Conservation (phyloP, 1,140 invertebrate genomes). For the Oryzaephilus surinamensis region DNA sequence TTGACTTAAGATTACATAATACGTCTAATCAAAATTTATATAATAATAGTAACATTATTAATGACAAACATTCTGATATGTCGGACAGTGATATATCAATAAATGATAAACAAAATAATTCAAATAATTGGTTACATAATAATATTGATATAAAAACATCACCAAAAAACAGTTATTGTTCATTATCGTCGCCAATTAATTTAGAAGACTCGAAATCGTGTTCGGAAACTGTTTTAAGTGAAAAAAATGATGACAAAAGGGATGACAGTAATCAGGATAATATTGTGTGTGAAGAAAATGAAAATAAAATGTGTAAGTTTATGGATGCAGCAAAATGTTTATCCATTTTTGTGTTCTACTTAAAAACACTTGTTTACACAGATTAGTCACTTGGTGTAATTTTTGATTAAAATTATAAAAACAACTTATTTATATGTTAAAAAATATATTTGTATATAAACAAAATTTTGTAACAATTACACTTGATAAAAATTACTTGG, state of each 20-base stretch:
- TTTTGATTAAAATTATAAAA: no score
- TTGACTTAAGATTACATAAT: conserved; percentile 26
- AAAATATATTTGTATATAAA: no score
- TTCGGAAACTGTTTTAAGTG: conserved; percentile 22
- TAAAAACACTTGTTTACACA: no score
- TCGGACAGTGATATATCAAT: background rate
- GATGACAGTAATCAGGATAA: conserved; percentile 15
- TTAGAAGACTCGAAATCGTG: conserved; percentile 28
- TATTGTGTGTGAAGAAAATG: conserved; percentile 9
- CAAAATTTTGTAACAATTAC: no score
- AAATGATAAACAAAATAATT: background rate
- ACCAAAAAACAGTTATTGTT: conserved; percentile 20
- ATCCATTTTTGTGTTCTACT: background rate
- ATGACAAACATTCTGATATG: conserved; percentile 5
- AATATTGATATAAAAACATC: conserved; percentile 17
- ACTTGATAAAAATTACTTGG: no score
- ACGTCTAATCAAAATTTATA: conserved; percentile 6
- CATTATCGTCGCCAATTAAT: conserved; percentile 21
- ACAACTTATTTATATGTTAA: no score
- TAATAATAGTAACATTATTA: conserved; percentile 7
- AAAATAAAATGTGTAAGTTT: conserved; percentile 20
- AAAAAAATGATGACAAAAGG: conserved; percentile 19
- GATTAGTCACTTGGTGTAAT: no score
- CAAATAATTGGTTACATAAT: conserved; percentile 16
- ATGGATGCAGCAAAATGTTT: background rate